Evolutionary conservation across 2,113 vertebrate species (phyloP).

Genomic region (Spermophilus dauricus): DNA sequence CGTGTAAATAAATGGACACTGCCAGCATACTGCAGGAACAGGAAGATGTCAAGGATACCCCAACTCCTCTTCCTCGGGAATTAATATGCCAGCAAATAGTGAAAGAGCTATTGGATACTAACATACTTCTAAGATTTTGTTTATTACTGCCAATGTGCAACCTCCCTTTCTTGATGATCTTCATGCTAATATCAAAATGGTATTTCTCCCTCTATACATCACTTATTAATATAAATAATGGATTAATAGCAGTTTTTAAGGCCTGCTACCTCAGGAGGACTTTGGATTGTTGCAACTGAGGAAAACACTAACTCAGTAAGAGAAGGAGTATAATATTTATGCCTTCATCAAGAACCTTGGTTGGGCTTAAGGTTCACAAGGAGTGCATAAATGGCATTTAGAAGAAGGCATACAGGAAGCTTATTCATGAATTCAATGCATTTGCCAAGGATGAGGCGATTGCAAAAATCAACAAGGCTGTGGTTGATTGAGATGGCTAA

Average conservation of each 20-base stretch:
- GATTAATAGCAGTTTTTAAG: too few species aligned
- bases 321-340: background rate
- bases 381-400: background rate
- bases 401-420: background rate
- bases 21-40: background rate
- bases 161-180: background rate
- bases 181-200: background rate
- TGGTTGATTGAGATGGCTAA: too few species aligned
- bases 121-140: too few species aligned
- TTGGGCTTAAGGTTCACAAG: background rate
- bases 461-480: too few species aligned
- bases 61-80: background rate
- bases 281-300: background rate
- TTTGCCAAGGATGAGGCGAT: background rate
- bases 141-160: too few species aligned
- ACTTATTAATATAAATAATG: background rate
- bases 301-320: background rate
- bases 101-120: background rate
- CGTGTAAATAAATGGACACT: background rate
- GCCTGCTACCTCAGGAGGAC: background rate
- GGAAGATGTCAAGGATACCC: too few species aligned
- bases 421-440: background rate
- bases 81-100: background rate
- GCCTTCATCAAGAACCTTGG: background rate
- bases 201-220: background rate